These are phyloP conservation scores for Pao palembangensis DNA, from an alignment of 2,113 vertebrate genomes.

Conservation along the genomic window DNA sequence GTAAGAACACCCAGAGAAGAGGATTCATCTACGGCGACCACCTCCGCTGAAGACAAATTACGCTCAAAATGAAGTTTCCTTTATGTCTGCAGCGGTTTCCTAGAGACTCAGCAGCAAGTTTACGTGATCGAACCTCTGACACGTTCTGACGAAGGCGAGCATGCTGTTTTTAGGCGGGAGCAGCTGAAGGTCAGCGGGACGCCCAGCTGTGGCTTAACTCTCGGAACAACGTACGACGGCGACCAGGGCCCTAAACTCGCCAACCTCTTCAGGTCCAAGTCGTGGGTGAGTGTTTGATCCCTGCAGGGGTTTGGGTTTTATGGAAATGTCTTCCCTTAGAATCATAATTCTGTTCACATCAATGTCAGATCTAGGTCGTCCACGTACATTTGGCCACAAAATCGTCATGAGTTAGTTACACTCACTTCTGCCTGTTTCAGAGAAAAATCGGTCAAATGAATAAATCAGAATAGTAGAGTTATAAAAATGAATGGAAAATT, in stretches of 20 bases:
- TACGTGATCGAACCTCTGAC: slow-evolving; percentile 85
- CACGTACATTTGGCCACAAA: too few relatives aligned
- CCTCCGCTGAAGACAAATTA: neutral
- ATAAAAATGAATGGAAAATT: neutral
- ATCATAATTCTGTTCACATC: too few relatives aligned
- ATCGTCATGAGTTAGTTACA: too few relatives aligned
- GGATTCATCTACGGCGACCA: too few relatives aligned
- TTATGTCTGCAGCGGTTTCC: slow-evolving; percentile 76
- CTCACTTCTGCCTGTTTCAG: too few relatives aligned
- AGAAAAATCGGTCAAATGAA: too few relatives aligned
- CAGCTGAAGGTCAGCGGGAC: slow-evolving; percentile 60
- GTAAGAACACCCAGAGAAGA: slow-evolving; percentile 36
- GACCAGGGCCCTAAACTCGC: slow-evolving; percentile 58
- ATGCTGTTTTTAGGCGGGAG: slow-evolving; percentile 78
- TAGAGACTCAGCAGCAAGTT: slow-evolving; percentile 66
- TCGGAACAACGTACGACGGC: slow-evolving; percentile 17
- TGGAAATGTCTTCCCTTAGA: neutral
- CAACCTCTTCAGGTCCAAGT: slow-evolving; percentile 70
- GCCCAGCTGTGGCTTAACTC: slow-evolving; percentile 24
- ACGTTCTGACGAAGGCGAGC: slow-evolving; percentile 41
- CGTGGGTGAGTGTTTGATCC: slow-evolving; percentile 66
- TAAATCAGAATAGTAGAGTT: too few relatives aligned
- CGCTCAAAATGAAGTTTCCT: neutral
- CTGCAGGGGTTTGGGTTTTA: neutral
- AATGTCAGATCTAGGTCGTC: too few relatives aligned